These are phyloP conservation scores for Pterois miles DNA, from an alignment of 2,797 vertebrate genomes.

Conservation along the genomic window DNA sequence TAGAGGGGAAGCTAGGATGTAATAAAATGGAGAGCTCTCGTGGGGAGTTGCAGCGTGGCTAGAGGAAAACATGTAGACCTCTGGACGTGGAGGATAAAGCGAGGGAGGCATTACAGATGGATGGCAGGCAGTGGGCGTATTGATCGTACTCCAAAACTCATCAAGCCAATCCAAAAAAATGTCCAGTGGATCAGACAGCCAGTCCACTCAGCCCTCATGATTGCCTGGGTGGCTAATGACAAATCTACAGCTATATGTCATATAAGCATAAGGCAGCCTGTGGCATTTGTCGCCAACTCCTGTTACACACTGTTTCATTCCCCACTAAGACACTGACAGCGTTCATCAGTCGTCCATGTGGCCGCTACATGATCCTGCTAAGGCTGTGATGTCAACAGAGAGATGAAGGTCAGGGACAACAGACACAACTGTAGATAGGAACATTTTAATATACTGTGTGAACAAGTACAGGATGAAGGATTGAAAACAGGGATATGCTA, in stretches of 20 bases:
- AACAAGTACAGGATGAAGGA: not conserved
- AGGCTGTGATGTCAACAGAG: not conserved
- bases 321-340: not conserved
- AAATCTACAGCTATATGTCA: slow-evolving; percentile 51
- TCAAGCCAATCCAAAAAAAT: slow-evolving; percentile 73
- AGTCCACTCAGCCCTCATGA: slow-evolving; percentile 9
- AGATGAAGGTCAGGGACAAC: not conserved
- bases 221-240: slow-evolving; percentile 49
- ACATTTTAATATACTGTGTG: not conserved
- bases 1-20: slow-evolving; percentile 37
- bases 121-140: slow-evolving; percentile 59
- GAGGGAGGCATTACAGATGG: slow-evolving; percentile 62
- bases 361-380: not conserved
- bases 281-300: slow-evolving; percentile 15
- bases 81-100: slow-evolving; percentile 44
- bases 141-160: slow-evolving; percentile 72
- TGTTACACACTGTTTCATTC: not conserved
- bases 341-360: not conserved
- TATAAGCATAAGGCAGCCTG: slow-evolving; percentile 10
- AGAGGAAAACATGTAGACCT: slow-evolving; percentile 21
- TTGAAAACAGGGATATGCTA: not conserved
- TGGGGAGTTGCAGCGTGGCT: slow-evolving; percentile 12
- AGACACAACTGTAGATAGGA: not conserved
- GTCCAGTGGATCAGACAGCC: slow-evolving; percentile 55
- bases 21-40: slow-evolving; percentile 29